phyloP scores from a whole-genome alignment of 2,113 vertebrate genomes.

The Strix uralensis region DNA sequence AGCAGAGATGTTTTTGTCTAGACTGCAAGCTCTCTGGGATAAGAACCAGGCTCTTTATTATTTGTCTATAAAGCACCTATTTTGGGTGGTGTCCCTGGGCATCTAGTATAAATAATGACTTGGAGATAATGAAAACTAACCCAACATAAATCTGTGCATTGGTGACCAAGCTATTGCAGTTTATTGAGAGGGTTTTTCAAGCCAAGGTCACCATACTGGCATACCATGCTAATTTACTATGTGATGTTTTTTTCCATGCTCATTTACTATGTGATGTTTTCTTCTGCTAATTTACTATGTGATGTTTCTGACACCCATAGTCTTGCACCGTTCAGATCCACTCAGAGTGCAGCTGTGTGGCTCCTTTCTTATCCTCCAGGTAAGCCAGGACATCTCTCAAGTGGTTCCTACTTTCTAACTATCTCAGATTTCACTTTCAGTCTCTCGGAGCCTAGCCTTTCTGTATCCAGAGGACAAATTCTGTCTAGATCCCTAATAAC shows the following conservation, averaged over 20 bases:
- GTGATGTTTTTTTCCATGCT: not conserved
- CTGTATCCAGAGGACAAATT: not conserved
- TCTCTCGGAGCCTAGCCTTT: not conserved
- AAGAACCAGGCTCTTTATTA: conserved; percentile 9
- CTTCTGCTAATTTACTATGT: not conserved
- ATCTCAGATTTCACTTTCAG: not conserved
- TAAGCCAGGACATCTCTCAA: not conserved
- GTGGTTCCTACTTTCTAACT: not conserved
- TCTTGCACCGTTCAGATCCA: not conserved
- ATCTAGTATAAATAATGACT: not conserved
- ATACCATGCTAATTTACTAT: not conserved
- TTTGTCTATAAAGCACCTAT: conserved; percentile 13
- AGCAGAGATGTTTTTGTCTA: conserved; percentile 52
- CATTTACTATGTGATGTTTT: not conserved
- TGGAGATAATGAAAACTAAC: not conserved
- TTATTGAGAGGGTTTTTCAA: not conserved
- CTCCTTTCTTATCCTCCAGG: not conserved
- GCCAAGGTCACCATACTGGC: not conserved
- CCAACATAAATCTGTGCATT: not conserved
- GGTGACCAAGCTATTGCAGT: not conserved
- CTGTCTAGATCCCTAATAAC: not conserved
- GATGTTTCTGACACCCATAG: not conserved
- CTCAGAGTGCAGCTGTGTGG: not conserved
- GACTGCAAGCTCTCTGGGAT: conserved; percentile 9
- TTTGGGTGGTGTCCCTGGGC: not conserved